Conservation (phyloP, 2,113 vertebrate genomes). For the Coryphaenoides rupestris region DNA sequence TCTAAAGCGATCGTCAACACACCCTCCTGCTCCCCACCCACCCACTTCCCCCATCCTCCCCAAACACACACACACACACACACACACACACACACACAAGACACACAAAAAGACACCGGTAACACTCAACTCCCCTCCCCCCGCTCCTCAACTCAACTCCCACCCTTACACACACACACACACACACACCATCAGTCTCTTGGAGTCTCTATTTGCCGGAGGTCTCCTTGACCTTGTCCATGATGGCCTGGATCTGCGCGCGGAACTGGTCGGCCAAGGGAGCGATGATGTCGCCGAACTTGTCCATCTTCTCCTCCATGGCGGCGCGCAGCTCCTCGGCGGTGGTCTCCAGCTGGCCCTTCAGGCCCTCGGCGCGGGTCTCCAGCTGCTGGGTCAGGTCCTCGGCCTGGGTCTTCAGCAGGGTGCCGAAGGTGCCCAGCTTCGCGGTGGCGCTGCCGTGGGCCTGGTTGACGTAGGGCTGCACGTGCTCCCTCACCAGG, state of each 20-base stretch:
- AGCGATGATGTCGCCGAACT: slow-evolving; percentile 61
- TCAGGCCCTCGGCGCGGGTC: slow-evolving; percentile 57
- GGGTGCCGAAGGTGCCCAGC: slow-evolving; percentile 54
- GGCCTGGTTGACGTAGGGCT: slow-evolving; percentile 64
- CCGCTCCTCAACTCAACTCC: background rate
- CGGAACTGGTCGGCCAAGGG: slow-evolving; percentile 66
- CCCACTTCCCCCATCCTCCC: no score
- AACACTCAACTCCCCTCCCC: no score
- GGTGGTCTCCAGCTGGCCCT: slow-evolving; percentile 64
- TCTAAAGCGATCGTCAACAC: background rate
- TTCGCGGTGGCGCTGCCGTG: slow-evolving; percentile 51
- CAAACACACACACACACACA: no score
- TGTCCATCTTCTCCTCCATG: slow-evolving; percentile 66
- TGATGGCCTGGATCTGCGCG: slow-evolving; percentile 61
- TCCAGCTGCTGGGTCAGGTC: slow-evolving; percentile 62
- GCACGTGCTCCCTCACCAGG: slow-evolving; percentile 38
- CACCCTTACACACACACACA: background rate
- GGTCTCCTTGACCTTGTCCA: slow-evolving; percentile 66
- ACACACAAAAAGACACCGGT: no score
- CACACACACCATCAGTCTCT: slow-evolving; percentile 22
- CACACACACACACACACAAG: no score
- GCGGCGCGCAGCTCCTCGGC: slow-evolving; percentile 59
- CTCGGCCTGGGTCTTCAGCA: slow-evolving; percentile 64
- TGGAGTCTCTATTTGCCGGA: slow-evolving; percentile 29
- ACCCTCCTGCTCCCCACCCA: background rate